Evolutionary conservation across 1,140 invertebrate species (phyloP).

Genomic region (Procambarus clarkii): DNA sequence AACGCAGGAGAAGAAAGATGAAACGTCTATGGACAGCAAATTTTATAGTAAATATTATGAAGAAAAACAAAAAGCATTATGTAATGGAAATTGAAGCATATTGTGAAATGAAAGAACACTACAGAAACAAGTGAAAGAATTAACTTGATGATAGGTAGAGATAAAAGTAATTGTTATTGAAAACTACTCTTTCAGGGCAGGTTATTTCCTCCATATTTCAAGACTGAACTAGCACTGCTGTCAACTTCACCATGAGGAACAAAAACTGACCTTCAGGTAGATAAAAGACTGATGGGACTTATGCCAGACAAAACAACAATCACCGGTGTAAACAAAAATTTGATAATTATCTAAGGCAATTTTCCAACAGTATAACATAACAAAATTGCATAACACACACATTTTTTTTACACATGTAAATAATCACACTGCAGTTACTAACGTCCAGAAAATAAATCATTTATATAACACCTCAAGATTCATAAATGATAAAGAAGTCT

Average conservation of each 20-base stretch:
- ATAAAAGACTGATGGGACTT: neutral
- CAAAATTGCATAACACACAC: neutral
- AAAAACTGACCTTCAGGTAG: slow-evolving; percentile 3
- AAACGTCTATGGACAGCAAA: neutral
- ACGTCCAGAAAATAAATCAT: neutral
- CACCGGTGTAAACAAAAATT: neutral
- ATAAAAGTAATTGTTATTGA: neutral
- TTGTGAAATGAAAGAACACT: too few species aligned
- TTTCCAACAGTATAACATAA: neutral
- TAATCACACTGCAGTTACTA: neutral
- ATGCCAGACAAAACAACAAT: neutral
- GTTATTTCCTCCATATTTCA: slow-evolving; percentile 47
- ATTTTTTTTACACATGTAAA: neutral
- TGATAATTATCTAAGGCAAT: neutral
- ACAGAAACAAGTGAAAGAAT: too few species aligned
- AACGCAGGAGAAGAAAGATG: neutral
- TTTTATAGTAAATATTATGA: too few species aligned
- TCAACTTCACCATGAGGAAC: slow-evolving; percentile 63
- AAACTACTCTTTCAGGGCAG: slow-evolving; percentile 45
- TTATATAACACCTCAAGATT: neutral
- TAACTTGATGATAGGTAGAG: too few species aligned
- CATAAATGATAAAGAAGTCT: neutral
- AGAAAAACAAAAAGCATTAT: too few species aligned
- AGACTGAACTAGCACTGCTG: slow-evolving; percentile 47
- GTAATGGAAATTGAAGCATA: too few species aligned